These are phyloP conservation scores for Microplitis demolitor DNA, from an alignment of 1,140 invertebrate genomes.

Conservation along the genomic window DNA sequence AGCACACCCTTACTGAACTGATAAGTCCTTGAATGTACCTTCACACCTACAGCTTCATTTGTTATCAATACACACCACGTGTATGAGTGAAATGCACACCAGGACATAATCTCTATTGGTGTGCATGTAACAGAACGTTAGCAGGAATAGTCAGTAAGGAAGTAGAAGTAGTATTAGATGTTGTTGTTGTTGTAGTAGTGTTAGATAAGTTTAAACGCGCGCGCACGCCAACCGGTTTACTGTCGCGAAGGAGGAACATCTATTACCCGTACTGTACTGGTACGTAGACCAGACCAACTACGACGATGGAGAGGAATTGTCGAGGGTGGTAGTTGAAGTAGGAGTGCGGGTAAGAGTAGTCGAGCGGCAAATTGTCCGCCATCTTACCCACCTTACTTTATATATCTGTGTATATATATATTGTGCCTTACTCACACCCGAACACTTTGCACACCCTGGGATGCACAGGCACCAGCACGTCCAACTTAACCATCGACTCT, in stretches of 20 bases:
- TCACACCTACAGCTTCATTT: too few species aligned
- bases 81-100: too few species aligned
- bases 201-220: background rate
- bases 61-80: too few species aligned
- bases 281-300: constrained; percentile 44
- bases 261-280: constrained; percentile 47
- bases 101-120: too few species aligned
- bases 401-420: too few species aligned
- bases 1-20: too few species aligned
- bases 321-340: constrained; percentile 39
- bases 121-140: too few species aligned
- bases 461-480: too few species aligned
- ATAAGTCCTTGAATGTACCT: too few species aligned
- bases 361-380: constrained; percentile 64
- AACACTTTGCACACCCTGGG: background rate
- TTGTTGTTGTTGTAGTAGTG: background rate
- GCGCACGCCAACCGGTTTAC: constrained; percentile 35
- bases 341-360: constrained; percentile 58
- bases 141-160: too few species aligned
- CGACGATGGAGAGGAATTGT: constrained; percentile 41
- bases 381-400: constrained; percentile 59
- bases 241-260: constrained; percentile 57
- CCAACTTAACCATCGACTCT: background rate
- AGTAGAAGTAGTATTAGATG: too few species aligned
- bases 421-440: constrained; percentile 51